Evolutionary conservation across 2,113 vertebrate genomes (phyloP), one percentile per base, ranked within the genome.

Genomic region (Ornithorhynchus anatinus): DNA sequence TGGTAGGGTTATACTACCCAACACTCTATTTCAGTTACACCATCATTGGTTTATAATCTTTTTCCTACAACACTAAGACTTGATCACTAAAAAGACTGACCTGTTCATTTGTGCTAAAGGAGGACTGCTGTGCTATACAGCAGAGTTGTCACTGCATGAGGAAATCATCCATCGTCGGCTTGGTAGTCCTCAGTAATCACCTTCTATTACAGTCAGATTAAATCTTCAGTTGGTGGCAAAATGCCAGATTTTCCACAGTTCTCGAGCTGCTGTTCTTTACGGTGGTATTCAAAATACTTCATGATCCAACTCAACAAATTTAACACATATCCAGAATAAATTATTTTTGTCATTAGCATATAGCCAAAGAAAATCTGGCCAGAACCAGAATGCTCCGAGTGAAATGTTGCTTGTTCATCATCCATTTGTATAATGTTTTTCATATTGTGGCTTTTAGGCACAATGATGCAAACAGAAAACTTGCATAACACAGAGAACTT

Each of bases 141-240:
- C 78, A 82, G 78, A 86, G 86, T 89, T 92, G 90, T 94, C 91
- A 88, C 93, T 90, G 91, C 84, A 82, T 88, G 86, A 91, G 82
- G 90, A 92, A 91, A 86, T 84, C 90, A 91, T 89, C 83, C 82
- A 88, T 93, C 91, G 89, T 91, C 82, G 89, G 84, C 82, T 85
- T 88, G 82, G 88, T 88, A 86, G 89, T 88, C 86, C 76, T 91
- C 85, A 91, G 84, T 91, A 94, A 91, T 92, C 91, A 91, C 86
- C 93, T 93, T 90, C 90, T 91, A 90, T 94, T 91, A 89, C 82
- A 86, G 86, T 91, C 89, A 91, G 85, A 91, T 90, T 86, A 88
- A 86, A 86, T 92, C 90, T 92, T 88, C 87, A 85, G 87, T 88
- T 19, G 51, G 81, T 93, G 92, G 92, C 86, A 0, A 76, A 59